Percentiles rank a stretch among this genome's conserved stretches.
phyloP scores from a whole-genome alignment of 2,797 vertebrate genomes.

The Chiropotes sagulatus region DNA sequence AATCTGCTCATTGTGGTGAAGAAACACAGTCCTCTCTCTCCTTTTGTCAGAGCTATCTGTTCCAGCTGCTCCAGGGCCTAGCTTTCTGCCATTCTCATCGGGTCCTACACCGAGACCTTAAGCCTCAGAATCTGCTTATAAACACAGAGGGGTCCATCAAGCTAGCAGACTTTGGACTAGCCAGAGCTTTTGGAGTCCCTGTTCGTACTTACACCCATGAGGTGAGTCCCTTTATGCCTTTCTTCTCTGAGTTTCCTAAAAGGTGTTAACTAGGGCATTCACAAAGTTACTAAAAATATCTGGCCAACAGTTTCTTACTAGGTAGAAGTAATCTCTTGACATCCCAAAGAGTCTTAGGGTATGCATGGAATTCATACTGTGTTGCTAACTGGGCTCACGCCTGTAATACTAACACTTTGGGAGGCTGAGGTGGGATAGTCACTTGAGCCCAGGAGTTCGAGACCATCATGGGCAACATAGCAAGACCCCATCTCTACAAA shows the following conservation, averaged over 20 bases:
- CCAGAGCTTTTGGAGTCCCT: conserved; percentile 95
- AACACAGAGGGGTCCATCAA: conserved; percentile 96
- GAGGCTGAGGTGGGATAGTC: no score
- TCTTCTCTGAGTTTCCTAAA: conserved; percentile 32
- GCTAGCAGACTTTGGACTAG: conserved; percentile 95
- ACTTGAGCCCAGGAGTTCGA: no score
- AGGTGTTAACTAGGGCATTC: conserved; percentile 10
- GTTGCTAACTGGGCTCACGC: neutral
- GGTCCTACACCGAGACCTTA: conserved; percentile 96
- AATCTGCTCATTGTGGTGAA: neutral
- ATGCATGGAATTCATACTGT: conserved; percentile 5
- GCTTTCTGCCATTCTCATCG: conserved; percentile 97
- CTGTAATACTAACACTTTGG: no score
- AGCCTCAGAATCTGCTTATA: conserved; percentile 97
- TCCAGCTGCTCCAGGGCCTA: conserved; percentile 96
- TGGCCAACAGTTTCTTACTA: conserved; percentile 38
- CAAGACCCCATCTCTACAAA: no score
- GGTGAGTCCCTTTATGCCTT: conserved; percentile 82
- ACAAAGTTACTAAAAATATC: conserved; percentile 41
- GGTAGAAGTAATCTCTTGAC: neutral
- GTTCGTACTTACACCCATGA: conserved; percentile 97
- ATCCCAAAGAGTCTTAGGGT: neutral
- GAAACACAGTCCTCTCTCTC: neutral
- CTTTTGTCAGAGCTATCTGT: conserved; percentile 92
- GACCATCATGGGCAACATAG: no score